Conservation (phyloP, 2,113 vertebrate species). For the Microcebus ravelobensis region DNA sequence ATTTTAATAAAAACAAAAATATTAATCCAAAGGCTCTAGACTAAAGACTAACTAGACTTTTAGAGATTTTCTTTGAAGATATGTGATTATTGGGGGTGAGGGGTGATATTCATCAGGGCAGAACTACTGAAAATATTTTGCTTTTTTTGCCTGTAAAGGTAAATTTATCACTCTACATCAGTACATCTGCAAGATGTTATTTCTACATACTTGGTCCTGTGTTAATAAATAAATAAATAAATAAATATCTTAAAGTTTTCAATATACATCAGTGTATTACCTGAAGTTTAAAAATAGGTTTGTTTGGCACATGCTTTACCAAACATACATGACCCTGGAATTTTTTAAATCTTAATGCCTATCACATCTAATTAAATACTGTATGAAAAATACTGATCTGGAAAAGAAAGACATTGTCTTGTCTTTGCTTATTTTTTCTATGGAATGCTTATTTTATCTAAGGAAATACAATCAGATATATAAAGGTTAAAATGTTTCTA, state of each 20-base stretch:
- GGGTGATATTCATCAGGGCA: background rate
- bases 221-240: background rate
- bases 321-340: background rate
- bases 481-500: background rate
- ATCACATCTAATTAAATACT: background rate
- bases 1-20: conserved; percentile 25
- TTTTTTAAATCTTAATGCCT: background rate
- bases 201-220: background rate
- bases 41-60: background rate
- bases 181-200: background rate
- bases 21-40: background rate
- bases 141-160: background rate
- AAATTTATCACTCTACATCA: background rate
- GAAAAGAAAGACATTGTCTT: background rate
- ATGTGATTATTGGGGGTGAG: background rate
- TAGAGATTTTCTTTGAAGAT: background rate
- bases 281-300: background rate
- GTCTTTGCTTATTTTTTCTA: background rate
- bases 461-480: background rate
- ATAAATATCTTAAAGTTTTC: background rate
- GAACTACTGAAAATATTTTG: background rate
- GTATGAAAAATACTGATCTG: background rate
- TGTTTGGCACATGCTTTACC: background rate
- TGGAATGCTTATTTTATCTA: background rate
- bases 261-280: background rate